These are phyloP conservation scores for Lissocephala sabroskyi DNA, from an alignment of 2,888 invertebrate species.

Conservation along the genomic window DNA sequence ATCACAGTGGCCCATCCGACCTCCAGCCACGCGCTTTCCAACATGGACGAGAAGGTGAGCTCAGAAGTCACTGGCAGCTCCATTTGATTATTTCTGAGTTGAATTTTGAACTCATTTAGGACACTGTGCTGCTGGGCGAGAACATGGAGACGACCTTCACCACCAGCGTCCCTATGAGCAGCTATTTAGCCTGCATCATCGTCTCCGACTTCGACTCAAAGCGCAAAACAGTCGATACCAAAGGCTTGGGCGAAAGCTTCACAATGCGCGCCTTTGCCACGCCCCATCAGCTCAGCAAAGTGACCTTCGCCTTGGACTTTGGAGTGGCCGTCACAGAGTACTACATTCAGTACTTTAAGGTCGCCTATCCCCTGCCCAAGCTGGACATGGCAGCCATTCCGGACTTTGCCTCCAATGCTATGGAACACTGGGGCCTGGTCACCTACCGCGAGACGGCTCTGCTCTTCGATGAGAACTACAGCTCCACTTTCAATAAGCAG, in stretches of 20 bases:
- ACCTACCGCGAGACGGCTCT: conserved; percentile 91
- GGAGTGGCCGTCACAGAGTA: conserved; percentile 83
- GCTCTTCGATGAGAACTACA: conserved; percentile 81
- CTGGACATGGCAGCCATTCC: conserved; percentile 74
- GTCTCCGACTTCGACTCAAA: conserved; percentile 86
- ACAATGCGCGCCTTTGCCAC: conserved; percentile 83
- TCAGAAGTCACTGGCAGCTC: background rate
- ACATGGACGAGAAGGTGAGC: conserved; percentile 66
- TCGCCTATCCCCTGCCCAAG: conserved; percentile 90
- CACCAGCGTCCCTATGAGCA: conserved; percentile 92
- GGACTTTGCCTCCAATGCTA: conserved; percentile 79
- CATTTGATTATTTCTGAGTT: background rate
- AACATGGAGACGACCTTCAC: conserved; percentile 81
- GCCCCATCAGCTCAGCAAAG: conserved; percentile 81
- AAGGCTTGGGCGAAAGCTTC: conserved; percentile 75
- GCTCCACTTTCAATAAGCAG: conserved; percentile 84
- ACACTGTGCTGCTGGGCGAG: conserved; percentile 50
- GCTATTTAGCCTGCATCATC: conserved; percentile 92
- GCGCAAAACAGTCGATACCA: conserved; percentile 73
- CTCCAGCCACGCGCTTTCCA: conserved; percentile 84
- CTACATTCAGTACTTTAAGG: conserved; percentile 87
- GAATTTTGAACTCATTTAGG: conserved; percentile 17
- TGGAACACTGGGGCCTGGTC: conserved; percentile 96
- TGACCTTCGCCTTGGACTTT: conserved; percentile 81
- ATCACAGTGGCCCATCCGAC: conserved; percentile 83